These are phyloP conservation scores for Ephestia elutella DNA, from an alignment of 1,140 invertebrate species.

Conservation along the genomic window DNA sequence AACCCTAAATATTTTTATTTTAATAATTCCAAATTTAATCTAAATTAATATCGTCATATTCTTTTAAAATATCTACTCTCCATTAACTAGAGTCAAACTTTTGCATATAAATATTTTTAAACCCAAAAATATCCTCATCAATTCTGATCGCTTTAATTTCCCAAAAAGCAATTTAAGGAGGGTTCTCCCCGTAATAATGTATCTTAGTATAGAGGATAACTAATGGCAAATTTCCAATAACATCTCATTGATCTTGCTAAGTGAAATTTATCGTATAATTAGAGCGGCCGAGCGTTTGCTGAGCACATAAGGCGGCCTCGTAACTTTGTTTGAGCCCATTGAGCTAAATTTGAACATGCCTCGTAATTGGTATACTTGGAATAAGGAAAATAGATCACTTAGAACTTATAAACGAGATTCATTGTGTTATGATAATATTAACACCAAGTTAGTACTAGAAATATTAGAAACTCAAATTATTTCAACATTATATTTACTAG, in stretches of 20 bases:
- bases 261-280: conserved; percentile 69
- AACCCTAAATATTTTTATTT: too few species aligned
- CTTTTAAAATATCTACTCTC: too few species aligned
- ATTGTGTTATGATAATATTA: too few species aligned
- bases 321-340: conserved; percentile 38
- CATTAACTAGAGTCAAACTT: too few species aligned
- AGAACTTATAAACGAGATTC: neutral
- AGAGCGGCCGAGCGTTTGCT: conserved; percentile 48
- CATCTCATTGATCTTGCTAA: conserved; percentile 63
- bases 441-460: too few species aligned
- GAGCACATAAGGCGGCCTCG: conserved; percentile 45
- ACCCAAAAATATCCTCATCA: too few species aligned
- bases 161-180: conserved; percentile 19
- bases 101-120: neutral
- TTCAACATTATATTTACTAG: too few species aligned
- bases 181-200: conserved; percentile 15
- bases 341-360: conserved; percentile 17
- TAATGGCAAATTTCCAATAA: conserved; percentile 64
- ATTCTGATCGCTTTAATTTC: conserved; percentile 12
- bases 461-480: too few species aligned
- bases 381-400: neutral
- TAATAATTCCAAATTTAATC: too few species aligned
- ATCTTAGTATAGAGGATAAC: conserved; percentile 15
- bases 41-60: too few species aligned
- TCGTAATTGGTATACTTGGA: conserved; percentile 6